Evolutionary conservation across 2,888 invertebrate genomes (phyloP), one percentile per base, ranked within the genome.

Genomic region (Zelleria hepariella): DNA sequence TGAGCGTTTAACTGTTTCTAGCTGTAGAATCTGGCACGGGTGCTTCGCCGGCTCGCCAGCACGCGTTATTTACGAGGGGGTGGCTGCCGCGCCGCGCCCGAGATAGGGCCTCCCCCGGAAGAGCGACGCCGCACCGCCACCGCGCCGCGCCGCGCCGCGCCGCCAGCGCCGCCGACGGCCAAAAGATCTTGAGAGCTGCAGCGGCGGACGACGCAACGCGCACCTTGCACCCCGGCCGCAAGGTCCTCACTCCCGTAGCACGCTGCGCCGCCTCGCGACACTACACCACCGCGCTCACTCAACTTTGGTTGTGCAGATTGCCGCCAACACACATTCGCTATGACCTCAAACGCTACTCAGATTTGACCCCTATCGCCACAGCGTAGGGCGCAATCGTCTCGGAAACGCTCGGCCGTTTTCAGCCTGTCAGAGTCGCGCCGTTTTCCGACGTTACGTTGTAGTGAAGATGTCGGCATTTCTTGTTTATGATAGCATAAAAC

Each of bases 1-100:
- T 88, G 88, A 87, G 86, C 87, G 85, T 87, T 88, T 87, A 88
- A 88, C 87, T 87, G 87, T 88, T 87, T 87, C 87, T 86, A 88
- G 87, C 86, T 82, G 86, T 84, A 86, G 86, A 86, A 86, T 87
- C 88, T 87, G 87, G 87, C 87, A 86, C 86, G 85, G 84, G 82
- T 78, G 87, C 87, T 85, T 86, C 85, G 88, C 86, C 86, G 84
- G 83, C 87, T 86, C 86, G 87, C 88, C 88, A 85, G 86, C 82
- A 83, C 82, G 82, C 82, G 86, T 84, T 86, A 86, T 88, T 87
- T 87, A 87, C 85, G 87, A 85, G 80, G 85, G 86, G 85, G 84
- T 77, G 81, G 78, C 66, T 68, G 67, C 71, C 77, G 75, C 78
- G 78, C 72, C 81, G 83, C 85, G 77, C 80, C 77, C 81, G 82